Evolutionary conservation across 1,140 invertebrate species (phyloP), one percentile per base, ranked within the genome.

Genomic region (Pemphigus obesinymphae): DNA sequence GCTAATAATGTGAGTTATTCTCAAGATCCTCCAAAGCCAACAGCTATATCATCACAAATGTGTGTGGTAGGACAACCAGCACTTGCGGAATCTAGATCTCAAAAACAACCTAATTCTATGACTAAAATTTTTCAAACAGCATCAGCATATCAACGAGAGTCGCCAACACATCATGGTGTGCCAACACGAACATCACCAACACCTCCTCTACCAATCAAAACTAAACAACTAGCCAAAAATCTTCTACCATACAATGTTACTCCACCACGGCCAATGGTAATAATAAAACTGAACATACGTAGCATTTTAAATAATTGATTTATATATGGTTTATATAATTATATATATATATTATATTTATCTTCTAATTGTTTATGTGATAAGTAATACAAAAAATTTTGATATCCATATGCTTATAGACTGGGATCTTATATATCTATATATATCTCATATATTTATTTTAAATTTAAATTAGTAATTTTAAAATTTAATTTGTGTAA

Each of bases 161-260:
- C 68, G 37, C 48, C 68, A 37, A n/a, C 37, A 29, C 20, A 55
- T 17, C 31, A 70, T n/a, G 31, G n/a, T n/a, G 26, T 34, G 34
- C 17, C 50, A 43, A 40, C 48, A 43, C 55, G n/a, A 4, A 26
- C 53, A 20, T 72, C 82, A 23, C 45, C 82, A 55, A 50, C 29
- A 31, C 80, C 63, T 20, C 68, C 82, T 10, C 23, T 82, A 29
- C 82, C 82, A 13, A 50, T 53, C 13, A 82, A 82, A 58, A 53
- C 37, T 20, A 82, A 82, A 53, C 68, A 43, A 40, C 85, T 87
- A 84, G 91, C 91, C 1, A 94, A 96, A 87, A 92, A 92, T 85
- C 86, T 96, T 50, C 87, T 97, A 66, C 94, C 94, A 1, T 97
- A 95, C 84, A 96, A 94, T 88, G 92, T 97, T 20, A 96, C 95